Percentiles rank a stretch among this genome's conserved stretches.
phyloP scores from a whole-genome alignment of 2,113 vertebrate species.

The Lamprologus callipterus region DNA sequence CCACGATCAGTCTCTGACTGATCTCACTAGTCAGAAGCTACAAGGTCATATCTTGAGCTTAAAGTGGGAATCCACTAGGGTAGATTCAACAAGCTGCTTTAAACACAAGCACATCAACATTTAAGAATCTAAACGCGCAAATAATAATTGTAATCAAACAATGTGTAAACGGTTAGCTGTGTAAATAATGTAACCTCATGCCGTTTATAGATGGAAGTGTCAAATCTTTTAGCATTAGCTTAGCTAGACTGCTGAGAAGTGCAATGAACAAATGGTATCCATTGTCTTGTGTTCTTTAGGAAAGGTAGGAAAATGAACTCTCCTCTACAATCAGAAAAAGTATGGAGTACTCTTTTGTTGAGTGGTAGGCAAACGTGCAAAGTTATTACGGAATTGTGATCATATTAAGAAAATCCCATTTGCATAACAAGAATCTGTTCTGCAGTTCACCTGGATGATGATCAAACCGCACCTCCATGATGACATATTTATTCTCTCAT shows the following conservation, averaged over 20 bases:
- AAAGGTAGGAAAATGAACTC: not conserved
- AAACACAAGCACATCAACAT: not conserved
- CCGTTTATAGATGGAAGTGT: not conserved
- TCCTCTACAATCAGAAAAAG: not conserved
- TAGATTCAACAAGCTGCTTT: not conserved
- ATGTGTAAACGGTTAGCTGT: not conserved
- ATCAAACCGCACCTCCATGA: not conserved
- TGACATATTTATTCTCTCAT: not conserved
- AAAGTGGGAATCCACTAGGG: not conserved
- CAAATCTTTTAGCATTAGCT: not conserved
- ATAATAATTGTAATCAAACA: not conserved
- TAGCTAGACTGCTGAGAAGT: not conserved
- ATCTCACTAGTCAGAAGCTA: not conserved
- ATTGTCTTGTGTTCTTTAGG: not conserved
- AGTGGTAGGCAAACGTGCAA: not conserved
- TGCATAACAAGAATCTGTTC: not conserved
- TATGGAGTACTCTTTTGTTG: not conserved
- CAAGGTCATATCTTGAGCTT: not conserved
- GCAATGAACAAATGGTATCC: not conserved
- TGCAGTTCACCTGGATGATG: not conserved
- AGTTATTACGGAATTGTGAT: not conserved
- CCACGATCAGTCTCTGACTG: accelerated
- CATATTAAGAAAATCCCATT: not conserved
- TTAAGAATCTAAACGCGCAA: not conserved
- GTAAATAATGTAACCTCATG: accelerated